Percentiles rank a stretch among this genome's conserved stretches.
These are phyloP conservation scores for Xestia xanthographa DNA, from an alignment of 2,888 invertebrate genomes.

Conservation along the genomic window DNA sequence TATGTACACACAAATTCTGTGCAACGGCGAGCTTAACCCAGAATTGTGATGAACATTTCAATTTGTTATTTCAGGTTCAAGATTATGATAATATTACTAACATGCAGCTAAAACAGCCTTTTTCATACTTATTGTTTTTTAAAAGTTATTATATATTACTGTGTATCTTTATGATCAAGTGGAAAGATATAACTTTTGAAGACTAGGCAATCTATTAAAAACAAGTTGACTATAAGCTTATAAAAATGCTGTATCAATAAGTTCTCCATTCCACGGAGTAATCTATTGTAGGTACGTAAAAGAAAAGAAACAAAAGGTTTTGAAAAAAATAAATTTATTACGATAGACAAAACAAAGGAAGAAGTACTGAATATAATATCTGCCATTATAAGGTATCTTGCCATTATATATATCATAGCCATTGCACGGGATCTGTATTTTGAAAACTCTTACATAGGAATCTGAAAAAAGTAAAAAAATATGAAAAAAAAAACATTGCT, in stretches of 20 bases:
- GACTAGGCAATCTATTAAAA: too few species aligned
- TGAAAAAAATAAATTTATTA: conserved; percentile 10
- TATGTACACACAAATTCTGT: too few species aligned
- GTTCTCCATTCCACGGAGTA: too few species aligned
- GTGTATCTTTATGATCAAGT: background rate
- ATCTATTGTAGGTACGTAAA: background rate
- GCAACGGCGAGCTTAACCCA: too few species aligned
- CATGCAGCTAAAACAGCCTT: background rate
- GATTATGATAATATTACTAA: too few species aligned
- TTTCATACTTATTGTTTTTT: background rate
- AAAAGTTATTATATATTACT: background rate
- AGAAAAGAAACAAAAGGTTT: conserved; percentile 3
- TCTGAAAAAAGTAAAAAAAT: conserved; percentile 15
- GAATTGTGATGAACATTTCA: too few species aligned
- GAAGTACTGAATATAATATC: too few species aligned
- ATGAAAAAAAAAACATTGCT: background rate
- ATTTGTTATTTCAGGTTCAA: too few species aligned
- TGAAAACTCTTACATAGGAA: conserved; percentile 11
- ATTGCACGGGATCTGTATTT: background rate
- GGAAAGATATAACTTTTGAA: too few species aligned
- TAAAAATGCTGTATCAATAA: too few species aligned
- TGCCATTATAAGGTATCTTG: background rate
- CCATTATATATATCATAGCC: background rate
- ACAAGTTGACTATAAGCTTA: too few species aligned
- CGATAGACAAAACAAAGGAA: background rate